Percentiles rank a stretch among this genome's conserved stretches.
These are phyloP conservation scores for Ephydatia muelleri DNA, from an alignment of 37 sponge, comb jelly and placozoan genomes.

Conservation along the genomic window DNA sequence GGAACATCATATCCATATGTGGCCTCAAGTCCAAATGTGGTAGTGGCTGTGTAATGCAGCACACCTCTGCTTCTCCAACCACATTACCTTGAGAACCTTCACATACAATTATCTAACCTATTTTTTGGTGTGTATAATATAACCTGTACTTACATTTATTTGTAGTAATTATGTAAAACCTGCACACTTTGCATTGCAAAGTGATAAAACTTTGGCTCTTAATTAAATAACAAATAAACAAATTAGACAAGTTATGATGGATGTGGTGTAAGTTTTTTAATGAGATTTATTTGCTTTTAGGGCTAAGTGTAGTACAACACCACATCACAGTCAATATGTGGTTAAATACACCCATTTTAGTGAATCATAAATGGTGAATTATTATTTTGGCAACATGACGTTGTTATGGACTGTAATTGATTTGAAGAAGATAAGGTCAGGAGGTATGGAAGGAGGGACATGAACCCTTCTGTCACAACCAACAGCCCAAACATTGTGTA, in stretches of 20 bases:
- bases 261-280: neutral
- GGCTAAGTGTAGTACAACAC: neutral
- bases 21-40: neutral
- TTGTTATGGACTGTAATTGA: too few relatives aligned
- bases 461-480: neutral
- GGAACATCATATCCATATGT: neutral
- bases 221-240: neutral
- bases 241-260: neutral
- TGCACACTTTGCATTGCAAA: too few relatives aligned
- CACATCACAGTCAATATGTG: neutral
- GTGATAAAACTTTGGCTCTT: neutral
- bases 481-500: neutral
- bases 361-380: too few relatives aligned
- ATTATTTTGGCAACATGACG: too few relatives aligned
- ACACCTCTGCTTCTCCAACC: neutral
- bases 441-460: neutral
- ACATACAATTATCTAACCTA: neutral
- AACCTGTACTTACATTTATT: neutral
- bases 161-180: neutral
- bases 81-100: neutral
- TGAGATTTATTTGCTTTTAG: neutral
- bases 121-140: neutral
- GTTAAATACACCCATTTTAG: too few relatives aligned
- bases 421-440: neutral
- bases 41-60: neutral